These are phyloP conservation scores for Alectoris magna DNA, from an alignment of 2,797 vertebrate genomes.

Conservation along the genomic window DNA sequence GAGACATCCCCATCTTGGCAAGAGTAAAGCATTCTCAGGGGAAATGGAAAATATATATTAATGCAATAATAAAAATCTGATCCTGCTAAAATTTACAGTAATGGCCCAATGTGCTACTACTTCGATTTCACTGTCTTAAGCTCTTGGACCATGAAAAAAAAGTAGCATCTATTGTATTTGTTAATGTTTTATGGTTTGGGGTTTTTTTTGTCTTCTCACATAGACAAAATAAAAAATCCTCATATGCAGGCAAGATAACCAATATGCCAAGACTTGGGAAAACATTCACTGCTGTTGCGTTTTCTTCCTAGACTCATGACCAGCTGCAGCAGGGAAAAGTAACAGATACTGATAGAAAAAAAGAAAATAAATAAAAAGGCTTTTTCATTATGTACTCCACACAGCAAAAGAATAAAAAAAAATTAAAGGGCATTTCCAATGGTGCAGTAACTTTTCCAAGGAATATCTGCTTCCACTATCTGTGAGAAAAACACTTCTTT, in stretches of 20 bases:
- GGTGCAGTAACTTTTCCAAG: neutral
- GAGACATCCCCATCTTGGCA: neutral
- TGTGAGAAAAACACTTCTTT: neutral
- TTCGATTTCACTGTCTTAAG: neutral
- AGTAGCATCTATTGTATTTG: neutral
- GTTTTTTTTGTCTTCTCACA: neutral
- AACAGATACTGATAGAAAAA: neutral
- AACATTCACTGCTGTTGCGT: neutral
- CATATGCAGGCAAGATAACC: neutral
- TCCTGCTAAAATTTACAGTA: neutral
- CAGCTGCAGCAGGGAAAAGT: neutral
- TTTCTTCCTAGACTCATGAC: neutral
- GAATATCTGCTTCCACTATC: neutral
- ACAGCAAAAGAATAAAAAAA: neutral
- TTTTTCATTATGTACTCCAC: neutral
- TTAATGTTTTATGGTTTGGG: neutral
- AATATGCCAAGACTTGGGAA: neutral
- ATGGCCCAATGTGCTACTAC: fast-evolving
- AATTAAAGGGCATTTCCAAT: neutral
- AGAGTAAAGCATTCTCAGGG: neutral
- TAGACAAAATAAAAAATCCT: neutral
- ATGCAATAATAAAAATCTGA: neutral
- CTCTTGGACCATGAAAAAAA: neutral
- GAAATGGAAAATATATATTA: neutral
- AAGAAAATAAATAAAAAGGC: neutral